phyloP scores from a whole-genome alignment of 2,888 invertebrate genomes.

The Amblyteles armatorius region DNA sequence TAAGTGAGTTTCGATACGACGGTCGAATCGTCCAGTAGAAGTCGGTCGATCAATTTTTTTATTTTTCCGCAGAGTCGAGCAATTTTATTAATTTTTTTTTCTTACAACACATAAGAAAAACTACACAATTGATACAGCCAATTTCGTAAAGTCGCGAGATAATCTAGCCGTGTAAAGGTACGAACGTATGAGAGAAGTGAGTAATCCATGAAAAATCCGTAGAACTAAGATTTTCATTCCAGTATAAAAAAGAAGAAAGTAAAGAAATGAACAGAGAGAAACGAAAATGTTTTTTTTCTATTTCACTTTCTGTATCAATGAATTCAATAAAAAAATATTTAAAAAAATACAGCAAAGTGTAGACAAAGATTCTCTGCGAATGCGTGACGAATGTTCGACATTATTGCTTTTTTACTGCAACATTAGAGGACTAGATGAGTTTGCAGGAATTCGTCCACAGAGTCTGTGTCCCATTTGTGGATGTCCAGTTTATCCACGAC shows the following conservation, averaged over 20 bases:
- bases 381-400: constrained; percentile 37
- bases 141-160: constrained; percentile 18
- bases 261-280: constrained; percentile 60
- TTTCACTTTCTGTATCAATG: constrained; percentile 66
- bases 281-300: constrained; percentile 56
- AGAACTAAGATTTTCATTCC: constrained; percentile 75
- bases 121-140: constrained; percentile 5
- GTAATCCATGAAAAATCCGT: constrained; percentile 65
- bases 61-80: neutral
- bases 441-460: constrained; percentile 97
- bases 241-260: constrained; percentile 66
- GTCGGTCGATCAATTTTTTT: constrained; percentile 30
- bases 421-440: constrained; percentile 89
- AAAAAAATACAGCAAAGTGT: constrained; percentile 6
- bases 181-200: neutral
- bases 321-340: constrained; percentile 46
- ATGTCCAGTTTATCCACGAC: constrained; percentile 96
- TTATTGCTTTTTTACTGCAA: neutral
- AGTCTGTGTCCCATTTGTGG: constrained; percentile 99
- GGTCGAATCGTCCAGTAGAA: constrained; percentile 4
- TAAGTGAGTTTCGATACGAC: neutral
- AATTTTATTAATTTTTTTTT: constrained; percentile 2
- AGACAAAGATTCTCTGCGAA: constrained; percentile 1
- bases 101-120: constrained; percentile 3
- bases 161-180: neutral